Base-by-base conservation (phyloP, 2,888 invertebrate species). In the Thymelicus lineola region DNA sequence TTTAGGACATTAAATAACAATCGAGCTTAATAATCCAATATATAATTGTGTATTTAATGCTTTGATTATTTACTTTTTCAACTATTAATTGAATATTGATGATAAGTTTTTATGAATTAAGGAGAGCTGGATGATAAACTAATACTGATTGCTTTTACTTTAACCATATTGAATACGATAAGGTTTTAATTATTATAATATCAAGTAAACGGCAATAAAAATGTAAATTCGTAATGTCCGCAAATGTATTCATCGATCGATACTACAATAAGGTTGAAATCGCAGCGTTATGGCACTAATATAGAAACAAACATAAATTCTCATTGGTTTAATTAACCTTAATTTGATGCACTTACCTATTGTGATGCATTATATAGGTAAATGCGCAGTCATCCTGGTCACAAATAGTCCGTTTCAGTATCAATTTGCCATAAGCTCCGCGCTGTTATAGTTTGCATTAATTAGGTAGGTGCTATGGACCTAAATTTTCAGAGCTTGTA, bases 311-410 rank as follows among this genome's bases (percentile, higher is more conserved):
- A 79, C 81, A 83, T 84, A 84, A 84, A 85, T 83, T 80, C 80
- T 81, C 81, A 87, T 89, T 88, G 87, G 79, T 83, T 86, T 88
- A 87, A 90, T 90, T 88, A 90, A 85, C 87, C 85, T 86, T 88
- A 87, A 90, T 89, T 89, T 86, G 82, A 86, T 87, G 84, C 86
- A 86, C 38, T 80, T 83, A 70, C 68, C 63, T 75, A 72, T 73
- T 74, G 73, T 72, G 75, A 74, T 74, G 72, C 72, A 71, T 71
- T 69, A 70, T 69, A 64, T 70, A 64, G 70, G 64, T 74, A 75
- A 76, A 72, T 74, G 64, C 72, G 61, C 71, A 75, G 69, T 74
- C 70, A 70, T 72, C 58, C 63, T 50, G 69, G 73, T 61, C 38
- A 62, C 66, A 67, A 74, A 75, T 64, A 64, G 53, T 70, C 42